A percentile compares a stretch with the other conserved stretches of the same genome.
phyloP scores from a whole-genome alignment of 2,888 invertebrate species.

The Thereva unica region DNA sequence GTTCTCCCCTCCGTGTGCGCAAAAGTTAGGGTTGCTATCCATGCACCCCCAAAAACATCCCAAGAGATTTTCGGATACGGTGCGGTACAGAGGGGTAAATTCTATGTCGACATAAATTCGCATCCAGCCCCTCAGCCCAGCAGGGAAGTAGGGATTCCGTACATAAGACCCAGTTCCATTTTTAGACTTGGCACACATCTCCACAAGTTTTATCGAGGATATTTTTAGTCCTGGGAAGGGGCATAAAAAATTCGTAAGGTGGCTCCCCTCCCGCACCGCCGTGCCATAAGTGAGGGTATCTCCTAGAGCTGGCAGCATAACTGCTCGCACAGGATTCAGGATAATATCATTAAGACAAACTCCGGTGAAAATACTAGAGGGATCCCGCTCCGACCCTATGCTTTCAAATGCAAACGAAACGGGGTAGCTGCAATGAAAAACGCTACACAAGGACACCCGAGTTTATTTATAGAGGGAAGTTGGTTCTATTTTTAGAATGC shows the following conservation, averaged over 20 bases:
- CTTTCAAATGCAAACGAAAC: neutral
- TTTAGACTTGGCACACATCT: conserved; percentile 9
- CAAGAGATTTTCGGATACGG: neutral
- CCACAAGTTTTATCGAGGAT: conserved; percentile 9
- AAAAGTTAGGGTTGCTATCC: neutral
- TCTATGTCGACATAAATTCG: neutral
- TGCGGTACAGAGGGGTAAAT: neutral
- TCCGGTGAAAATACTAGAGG: conserved; percentile 3
- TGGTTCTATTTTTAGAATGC: conserved; percentile 39
- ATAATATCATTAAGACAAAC: conserved; percentile 17
- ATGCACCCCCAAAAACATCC: conserved; percentile 5
- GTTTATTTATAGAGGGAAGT: conserved; percentile 38
- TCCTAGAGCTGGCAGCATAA: too few species aligned
- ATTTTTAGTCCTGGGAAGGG: conserved; percentile 16
- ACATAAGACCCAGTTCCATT: conserved; percentile 15
- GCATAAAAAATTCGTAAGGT: neutral
- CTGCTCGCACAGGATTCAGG: neutral
- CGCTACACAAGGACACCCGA: conserved; percentile 34
- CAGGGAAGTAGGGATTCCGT: conserved; percentile 3
- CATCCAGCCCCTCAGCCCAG: conserved; percentile 4
- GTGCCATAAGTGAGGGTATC: neutral
- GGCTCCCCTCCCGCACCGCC: neutral
- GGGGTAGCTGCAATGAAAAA: conserved; percentile 2
- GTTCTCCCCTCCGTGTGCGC: neutral
- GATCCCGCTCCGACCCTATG: neutral